Percentiles rank a stretch among this genome's conserved stretches.
Conservation (phyloP, 2,797 vertebrate genomes). For the Dryobates pubescens region DNA sequence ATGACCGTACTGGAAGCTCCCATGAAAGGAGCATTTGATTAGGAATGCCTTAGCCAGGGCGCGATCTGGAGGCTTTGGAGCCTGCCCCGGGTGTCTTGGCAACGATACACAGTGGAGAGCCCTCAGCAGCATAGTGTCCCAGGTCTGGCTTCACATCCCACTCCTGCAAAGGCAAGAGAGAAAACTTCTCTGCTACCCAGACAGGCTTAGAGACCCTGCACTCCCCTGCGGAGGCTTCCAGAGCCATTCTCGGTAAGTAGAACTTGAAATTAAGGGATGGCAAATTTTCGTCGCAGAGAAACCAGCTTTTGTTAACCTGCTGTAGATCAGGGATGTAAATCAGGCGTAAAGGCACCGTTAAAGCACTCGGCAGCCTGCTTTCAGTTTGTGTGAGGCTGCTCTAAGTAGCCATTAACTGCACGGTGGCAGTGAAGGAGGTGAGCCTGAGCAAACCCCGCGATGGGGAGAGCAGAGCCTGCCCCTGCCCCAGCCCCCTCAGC, state of each 20-base stretch:
- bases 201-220: neutral
- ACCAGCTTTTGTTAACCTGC: neutral
- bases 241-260: slow-evolving; percentile 32
- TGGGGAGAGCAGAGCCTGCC: neutral
- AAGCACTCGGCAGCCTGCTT: neutral
- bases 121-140: slow-evolving; percentile 12
- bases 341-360: neutral
- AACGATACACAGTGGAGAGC: slow-evolving; percentile 49
- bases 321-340: slow-evolving; percentile 7
- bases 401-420: neutral
- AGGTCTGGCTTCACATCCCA: neutral
- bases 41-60: slow-evolving; percentile 53
- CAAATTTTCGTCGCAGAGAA: neutral
- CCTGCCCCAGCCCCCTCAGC: neutral
- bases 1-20: neutral
- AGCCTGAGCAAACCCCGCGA: neutral
- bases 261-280: neutral
- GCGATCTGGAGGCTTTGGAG: slow-evolving; percentile 45
- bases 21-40: slow-evolving; percentile 57
- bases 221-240: neutral
- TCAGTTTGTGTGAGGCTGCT: neutral
- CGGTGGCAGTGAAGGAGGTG: neutral
- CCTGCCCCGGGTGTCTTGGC: slow-evolving; percentile 55
- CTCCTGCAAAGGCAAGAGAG: neutral
- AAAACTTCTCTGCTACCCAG: neutral